phyloP scores from a whole-genome alignment of 2,797 vertebrate species.

The Pitangus sulphuratus region DNA sequence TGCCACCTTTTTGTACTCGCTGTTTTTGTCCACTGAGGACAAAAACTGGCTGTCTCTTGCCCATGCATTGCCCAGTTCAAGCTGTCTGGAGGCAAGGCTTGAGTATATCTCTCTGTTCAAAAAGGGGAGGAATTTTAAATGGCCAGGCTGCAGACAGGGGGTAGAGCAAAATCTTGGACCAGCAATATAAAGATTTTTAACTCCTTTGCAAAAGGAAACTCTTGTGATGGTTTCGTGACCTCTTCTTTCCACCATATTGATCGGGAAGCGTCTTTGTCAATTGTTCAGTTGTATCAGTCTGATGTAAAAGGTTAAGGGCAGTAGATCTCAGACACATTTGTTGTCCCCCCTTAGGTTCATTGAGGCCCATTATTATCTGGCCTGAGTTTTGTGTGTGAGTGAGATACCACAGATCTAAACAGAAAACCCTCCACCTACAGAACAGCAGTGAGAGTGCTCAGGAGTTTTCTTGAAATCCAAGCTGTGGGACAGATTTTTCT shows the following conservation, averaged over 20 bases:
- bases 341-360: not conserved
- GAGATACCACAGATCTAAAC: not conserved
- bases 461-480: not conserved
- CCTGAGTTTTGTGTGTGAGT: not conserved
- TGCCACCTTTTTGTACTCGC: not conserved
- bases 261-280: not conserved
- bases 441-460: not conserved
- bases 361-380: fast-evolving
- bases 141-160: not conserved
- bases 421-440: not conserved
- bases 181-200: not conserved
- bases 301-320: not conserved
- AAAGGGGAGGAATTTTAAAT: not conserved
- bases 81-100: not conserved
- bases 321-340: not conserved
- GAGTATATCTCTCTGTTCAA: not conserved
- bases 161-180: not conserved
- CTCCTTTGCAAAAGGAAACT: not conserved
- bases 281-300: not conserved
- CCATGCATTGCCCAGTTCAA: not conserved
- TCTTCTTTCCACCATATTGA: not conserved
- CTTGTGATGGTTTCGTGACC: not conserved
- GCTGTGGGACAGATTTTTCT: not conserved
- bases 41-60: not conserved
- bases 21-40: not conserved